Conservation (phyloP, 1,140 invertebrate species). For the Diorhabda elongata region DNA sequence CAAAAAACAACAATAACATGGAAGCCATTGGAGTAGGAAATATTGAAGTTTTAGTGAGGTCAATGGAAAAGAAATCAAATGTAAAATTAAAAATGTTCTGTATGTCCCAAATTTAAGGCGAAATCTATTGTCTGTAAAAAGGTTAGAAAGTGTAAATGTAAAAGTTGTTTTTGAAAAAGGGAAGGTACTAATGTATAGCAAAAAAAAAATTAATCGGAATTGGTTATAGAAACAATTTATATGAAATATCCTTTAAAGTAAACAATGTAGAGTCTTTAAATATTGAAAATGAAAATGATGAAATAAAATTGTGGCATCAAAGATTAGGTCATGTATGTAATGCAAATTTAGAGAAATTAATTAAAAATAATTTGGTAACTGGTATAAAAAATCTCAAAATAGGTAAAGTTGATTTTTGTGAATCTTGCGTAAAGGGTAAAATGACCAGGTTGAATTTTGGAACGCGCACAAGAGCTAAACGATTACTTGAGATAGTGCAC, state of each 20-base stretch:
- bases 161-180: not conserved
- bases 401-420: constrained; percentile 26
- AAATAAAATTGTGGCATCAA: constrained; percentile 17
- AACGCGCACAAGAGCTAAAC: constrained; percentile 26
- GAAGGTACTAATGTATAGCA: not conserved
- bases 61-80: not conserved
- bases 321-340: constrained; percentile 26
- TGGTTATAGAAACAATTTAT: no score
- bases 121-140: not conserved
- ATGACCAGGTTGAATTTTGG: constrained; percentile 33
- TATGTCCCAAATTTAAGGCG: not conserved
- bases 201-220: not conserved
- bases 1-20: constrained; percentile 5
- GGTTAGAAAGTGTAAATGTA: not conserved
- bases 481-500: constrained; percentile 14
- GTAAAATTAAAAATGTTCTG: not conserved
- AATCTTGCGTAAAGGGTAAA: constrained; percentile 33
- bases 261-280: not conserved
- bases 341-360: constrained; percentile 19
- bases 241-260: no score
- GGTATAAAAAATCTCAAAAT: constrained; percentile 9
- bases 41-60: not conserved
- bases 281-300: not conserved
- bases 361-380: not conserved
- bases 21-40: constrained; percentile 10